Percentiles rank a stretch among this genome's conserved stretches.
phyloP scores from a whole-genome alignment of 2,888 invertebrate genomes.

The Rhagonycha fulva region DNA sequence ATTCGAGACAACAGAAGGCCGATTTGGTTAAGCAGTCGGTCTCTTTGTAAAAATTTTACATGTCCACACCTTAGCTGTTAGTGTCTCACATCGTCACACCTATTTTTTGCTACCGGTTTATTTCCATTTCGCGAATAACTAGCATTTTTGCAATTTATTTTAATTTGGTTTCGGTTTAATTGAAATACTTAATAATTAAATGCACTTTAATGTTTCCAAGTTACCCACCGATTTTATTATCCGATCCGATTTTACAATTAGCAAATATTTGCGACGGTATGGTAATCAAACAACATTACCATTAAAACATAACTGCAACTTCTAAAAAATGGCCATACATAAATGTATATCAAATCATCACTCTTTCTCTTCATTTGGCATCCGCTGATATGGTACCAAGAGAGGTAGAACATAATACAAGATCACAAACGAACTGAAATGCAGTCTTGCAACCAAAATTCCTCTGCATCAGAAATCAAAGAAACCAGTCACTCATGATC shows the following conservation, averaged over 20 bases:
- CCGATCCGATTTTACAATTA: neutral
- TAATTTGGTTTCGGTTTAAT: neutral
- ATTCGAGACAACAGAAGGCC: slow-evolving; percentile 23
- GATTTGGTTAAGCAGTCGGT: slow-evolving; percentile 30
- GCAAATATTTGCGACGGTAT: neutral
- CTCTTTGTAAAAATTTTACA: slow-evolving; percentile 30
- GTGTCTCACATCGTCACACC: slow-evolving; percentile 36
- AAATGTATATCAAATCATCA: slow-evolving; percentile 9
- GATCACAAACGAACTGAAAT: slow-evolving; percentile 18
- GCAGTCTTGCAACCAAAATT: slow-evolving; percentile 40
- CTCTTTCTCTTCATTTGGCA: slow-evolving; percentile 15
- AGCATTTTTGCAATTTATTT: slow-evolving; percentile 13
- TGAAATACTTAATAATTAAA: neutral
- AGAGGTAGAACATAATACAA: slow-evolving; percentile 14
- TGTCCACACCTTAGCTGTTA: slow-evolving; percentile 33
- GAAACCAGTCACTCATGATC: slow-evolving; percentile 52
- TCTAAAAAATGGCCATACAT: neutral
- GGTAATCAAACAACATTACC: slow-evolving; percentile 25
- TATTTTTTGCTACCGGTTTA: slow-evolving; percentile 36
- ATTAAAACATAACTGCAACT: slow-evolving; percentile 25
- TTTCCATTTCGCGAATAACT: slow-evolving; percentile 28
- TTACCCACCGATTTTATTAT: neutral
- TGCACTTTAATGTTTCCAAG: neutral
- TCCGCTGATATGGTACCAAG: neutral
- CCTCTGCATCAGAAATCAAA: slow-evolving; percentile 47